Base-by-base conservation (phyloP, 2,797 vertebrate species). In the Margarornis squamiger region DNA sequence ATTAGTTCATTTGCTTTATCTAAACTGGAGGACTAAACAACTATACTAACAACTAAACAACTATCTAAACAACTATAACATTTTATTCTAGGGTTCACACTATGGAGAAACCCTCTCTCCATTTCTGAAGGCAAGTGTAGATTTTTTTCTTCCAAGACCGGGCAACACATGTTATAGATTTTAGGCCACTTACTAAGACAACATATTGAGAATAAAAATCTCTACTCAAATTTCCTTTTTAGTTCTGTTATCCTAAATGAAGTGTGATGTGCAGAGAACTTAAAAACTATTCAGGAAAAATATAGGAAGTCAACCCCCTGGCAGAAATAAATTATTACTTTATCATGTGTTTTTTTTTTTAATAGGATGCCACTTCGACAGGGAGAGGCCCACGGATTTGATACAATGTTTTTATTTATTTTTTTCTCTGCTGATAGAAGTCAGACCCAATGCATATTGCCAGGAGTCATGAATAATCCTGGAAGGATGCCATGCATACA, bases 401-500 rank as follows among this genome's bases (percentile, higher is more conserved):
- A 32, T 45, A 39, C 7, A 43, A 17, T 36, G 63, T 71, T 54
- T 89, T 29, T 0, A 55, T 19, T 30, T 76, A 29, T 94, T 82
- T 79, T 78, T 81, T 88, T 59, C 17, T 93, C 30, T 84, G 79
- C 51, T 43, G 82, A 55, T 67, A 61, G 41, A 93, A 96, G 54
- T 83, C 68, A 41, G 36, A 36, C 51, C 66, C 70, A 80, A 80
- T 61, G 16, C 32, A 67, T 61, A 80, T 78, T 94, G 70, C 94
- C 92, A 86, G 34, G 65, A 95, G 54, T 88, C 86, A 96, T 70
- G 68, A 95, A 96, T 96, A 96, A 95, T 89, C 10, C 65, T 94
- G 88, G 76, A 91, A 96, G 32, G 55, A 92, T 89, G 94, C 86
- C 88, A 89, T 89, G 80, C 88, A 93, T 95, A 87, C 39, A 83